phyloP scores from a whole-genome alignment of 2,113 vertebrate species.

The Prochilodus magdalenae region DNA sequence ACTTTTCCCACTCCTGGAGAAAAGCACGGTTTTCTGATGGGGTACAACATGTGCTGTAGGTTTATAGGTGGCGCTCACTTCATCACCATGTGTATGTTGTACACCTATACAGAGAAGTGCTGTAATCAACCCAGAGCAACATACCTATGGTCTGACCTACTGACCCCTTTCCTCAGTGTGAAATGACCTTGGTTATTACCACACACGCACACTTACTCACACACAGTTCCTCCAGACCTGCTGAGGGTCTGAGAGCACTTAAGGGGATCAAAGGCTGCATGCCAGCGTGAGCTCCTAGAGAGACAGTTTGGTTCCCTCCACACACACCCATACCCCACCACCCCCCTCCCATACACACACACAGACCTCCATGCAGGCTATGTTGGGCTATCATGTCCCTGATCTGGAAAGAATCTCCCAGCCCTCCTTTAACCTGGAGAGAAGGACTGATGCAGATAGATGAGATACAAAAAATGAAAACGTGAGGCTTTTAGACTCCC shows the following conservation, averaged over 20 bases:
- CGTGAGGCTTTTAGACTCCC: not conserved
- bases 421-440: not conserved
- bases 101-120: slow-evolving; percentile 25
- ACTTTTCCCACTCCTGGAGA: not conserved
- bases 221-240: slow-evolving; percentile 52
- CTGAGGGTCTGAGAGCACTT: slow-evolving; percentile 38
- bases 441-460: not conserved
- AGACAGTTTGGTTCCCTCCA: slow-evolving; percentile 42
- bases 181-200: slow-evolving; percentile 47
- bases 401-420: slow-evolving; percentile 17
- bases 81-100: not conserved
- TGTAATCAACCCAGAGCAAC: not conserved
- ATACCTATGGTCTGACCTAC: not conserved
- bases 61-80: not conserved
- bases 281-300: slow-evolving; percentile 47
- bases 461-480: not conserved
- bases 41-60: not conserved
- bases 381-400: slow-evolving; percentile 18
- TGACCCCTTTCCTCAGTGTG: slow-evolving; percentile 36
- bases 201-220: slow-evolving; percentile 7
- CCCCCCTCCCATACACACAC: not conserved
- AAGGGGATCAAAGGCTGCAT: slow-evolving; percentile 57
- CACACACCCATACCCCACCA: too few relatives aligned
- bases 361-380: slow-evolving; percentile 33
- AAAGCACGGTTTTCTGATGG: not conserved